Evolutionary conservation across 2,113 vertebrate genomes (phyloP).

Genomic region (Ovibos moschatus): DNA sequence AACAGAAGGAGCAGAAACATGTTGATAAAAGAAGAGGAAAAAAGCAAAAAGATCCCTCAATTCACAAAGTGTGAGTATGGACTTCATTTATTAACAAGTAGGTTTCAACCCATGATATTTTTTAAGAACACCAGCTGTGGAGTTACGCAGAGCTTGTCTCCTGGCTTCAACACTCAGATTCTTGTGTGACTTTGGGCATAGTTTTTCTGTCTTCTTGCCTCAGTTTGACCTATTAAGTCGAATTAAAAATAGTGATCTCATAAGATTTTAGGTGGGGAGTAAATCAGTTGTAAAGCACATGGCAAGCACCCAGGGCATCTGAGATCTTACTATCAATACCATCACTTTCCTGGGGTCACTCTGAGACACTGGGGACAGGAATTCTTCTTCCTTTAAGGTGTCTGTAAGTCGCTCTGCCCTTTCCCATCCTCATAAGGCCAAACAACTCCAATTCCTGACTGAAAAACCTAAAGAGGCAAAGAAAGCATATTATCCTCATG

Average conservation of each 20-base stretch:
- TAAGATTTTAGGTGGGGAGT: neutral
- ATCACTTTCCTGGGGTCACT: neutral
- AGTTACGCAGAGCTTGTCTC: neutral
- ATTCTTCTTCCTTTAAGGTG: neutral
- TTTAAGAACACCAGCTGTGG: neutral
- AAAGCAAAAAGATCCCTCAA: neutral
- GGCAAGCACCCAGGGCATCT: too few relatives aligned
- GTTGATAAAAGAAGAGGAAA: neutral
- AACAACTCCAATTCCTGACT: neutral
- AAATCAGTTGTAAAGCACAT: neutral
- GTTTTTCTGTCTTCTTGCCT: neutral
- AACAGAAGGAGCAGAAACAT: neutral
- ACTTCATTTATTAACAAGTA: neutral
- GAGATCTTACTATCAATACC: too few relatives aligned
- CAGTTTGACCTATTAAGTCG: neutral
- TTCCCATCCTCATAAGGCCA: neutral
- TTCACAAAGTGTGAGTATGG: neutral
- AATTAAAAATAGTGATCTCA: neutral
- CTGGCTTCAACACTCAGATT: neutral
- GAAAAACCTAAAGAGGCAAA: neutral
- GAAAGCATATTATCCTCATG: neutral
- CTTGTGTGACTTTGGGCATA: neutral
- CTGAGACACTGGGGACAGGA: neutral
- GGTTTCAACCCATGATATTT: neutral
- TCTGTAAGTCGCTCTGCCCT: neutral